These are phyloP conservation scores for Tetragonula carbonaria DNA, from an alignment of 2,888 invertebrate genomes.

Conservation along the genomic window DNA sequence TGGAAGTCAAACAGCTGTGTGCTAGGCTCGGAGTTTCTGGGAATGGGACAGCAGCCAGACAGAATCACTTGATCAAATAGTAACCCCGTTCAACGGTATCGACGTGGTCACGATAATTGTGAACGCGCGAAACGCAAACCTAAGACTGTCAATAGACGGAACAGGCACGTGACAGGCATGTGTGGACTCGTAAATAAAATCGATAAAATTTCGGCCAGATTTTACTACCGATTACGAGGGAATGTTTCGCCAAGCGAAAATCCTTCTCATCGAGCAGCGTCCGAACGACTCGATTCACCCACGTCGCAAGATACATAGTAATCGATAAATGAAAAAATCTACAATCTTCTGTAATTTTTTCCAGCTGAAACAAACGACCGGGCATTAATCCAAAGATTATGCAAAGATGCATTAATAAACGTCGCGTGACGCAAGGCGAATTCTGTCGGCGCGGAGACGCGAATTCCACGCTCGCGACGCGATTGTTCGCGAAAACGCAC, in stretches of 20 bases:
- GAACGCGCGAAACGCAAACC: conserved; percentile 4
- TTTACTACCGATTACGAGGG: not conserved
- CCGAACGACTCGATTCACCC: not conserved
- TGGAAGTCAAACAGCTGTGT: conserved; percentile 13
- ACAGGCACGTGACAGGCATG: not conserved
- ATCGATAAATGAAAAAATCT: not conserved
- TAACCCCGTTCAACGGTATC: conserved; percentile 44
- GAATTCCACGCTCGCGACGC: conserved; percentile 6
- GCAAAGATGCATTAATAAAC: not conserved
- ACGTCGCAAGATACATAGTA: not conserved
- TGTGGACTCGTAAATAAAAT: not conserved
- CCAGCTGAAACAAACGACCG: not conserved
- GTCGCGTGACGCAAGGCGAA: not conserved
- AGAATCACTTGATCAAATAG: conserved; percentile 65
- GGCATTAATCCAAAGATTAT: not conserved
- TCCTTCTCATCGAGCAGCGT: no score
- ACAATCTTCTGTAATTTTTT: not conserved
- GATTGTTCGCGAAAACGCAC: conserved; percentile 56
- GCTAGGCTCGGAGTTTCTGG: conserved; percentile 1
- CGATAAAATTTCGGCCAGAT: not conserved
- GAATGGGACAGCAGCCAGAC: conserved; percentile 13
- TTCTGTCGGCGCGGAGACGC: not conserved
- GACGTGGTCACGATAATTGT: conserved; percentile 4
- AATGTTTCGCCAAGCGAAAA: not conserved
- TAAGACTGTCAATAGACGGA: not conserved